These are phyloP conservation scores for Pachymerium ferrugineum DNA, from an alignment of 2,888 invertebrate genomes.

Conservation along the genomic window DNA sequence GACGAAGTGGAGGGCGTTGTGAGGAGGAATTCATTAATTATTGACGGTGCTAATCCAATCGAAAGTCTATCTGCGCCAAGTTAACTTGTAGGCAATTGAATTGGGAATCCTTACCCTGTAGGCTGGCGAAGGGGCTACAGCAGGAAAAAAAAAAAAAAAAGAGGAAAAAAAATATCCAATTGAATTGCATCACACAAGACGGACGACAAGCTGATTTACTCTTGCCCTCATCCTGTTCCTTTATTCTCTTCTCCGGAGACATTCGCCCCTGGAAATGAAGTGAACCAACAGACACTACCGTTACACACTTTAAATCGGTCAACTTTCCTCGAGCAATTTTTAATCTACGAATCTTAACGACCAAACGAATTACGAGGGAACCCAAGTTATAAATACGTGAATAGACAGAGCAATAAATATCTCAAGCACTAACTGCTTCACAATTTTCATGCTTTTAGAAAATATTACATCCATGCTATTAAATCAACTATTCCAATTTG, in stretches of 20 bases:
- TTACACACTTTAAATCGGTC: background rate
- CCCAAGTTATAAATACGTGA: background rate
- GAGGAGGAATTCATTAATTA: conserved; percentile 10
- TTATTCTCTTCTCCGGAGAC: background rate
- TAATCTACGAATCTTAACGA: background rate
- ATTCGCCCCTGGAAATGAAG: background rate
- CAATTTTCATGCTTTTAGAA: background rate
- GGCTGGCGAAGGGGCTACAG: background rate
- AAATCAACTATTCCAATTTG: conserved; percentile 15
- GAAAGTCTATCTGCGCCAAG: conserved; percentile 15
- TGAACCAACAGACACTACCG: background rate
- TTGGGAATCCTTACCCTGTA: conserved; percentile 15
- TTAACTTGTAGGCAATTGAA: conserved; percentile 15
- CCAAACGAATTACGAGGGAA: background rate
- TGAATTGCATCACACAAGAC: conserved; percentile 11
- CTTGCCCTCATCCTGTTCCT: background rate
- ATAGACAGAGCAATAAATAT: background rate
- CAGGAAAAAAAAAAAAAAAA: background rate
- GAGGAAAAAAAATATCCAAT: background rate
- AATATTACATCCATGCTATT: background rate
- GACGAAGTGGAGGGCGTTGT: background rate
- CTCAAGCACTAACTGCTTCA: background rate
- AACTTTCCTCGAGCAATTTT: background rate
- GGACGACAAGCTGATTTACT: conserved; percentile 6
- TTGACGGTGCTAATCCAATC: conserved; percentile 18